A percentile compares a stretch with the other conserved stretches of the same genome.
phyloP scores from a whole-genome alignment of 2,888 invertebrate genomes.

The Scelioninae gen. 2 region DNA sequence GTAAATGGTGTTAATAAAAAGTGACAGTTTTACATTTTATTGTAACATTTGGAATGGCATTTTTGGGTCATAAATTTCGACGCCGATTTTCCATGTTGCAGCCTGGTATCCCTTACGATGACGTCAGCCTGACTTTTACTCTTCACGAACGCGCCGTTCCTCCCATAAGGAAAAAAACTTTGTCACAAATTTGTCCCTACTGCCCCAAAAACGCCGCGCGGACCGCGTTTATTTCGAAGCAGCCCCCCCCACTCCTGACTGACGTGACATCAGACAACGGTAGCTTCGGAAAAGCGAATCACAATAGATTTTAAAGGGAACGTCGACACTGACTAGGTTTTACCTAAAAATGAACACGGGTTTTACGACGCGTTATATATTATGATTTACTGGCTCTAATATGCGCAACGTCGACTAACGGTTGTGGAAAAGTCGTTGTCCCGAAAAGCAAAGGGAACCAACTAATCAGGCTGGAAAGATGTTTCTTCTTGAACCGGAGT shows the following conservation, averaged over 20 bases:
- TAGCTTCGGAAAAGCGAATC: slow-evolving; percentile 26
- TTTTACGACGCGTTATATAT: slow-evolving; percentile 31
- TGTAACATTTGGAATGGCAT: slow-evolving; percentile 16
- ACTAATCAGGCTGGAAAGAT: background rate
- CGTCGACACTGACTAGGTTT: slow-evolving; percentile 10
- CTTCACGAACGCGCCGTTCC: background rate
- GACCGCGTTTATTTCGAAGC: too few species aligned
- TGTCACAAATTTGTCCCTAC: slow-evolving; percentile 25
- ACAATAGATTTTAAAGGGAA: slow-evolving; percentile 40
- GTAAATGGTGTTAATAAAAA: slow-evolving; percentile 11
- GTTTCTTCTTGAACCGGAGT: background rate
- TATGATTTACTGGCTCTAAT: slow-evolving; percentile 6
- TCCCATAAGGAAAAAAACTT: slow-evolving; percentile 2
- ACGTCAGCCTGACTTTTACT: slow-evolving; percentile 4
- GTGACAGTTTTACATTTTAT: slow-evolving; percentile 37
- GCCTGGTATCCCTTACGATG: slow-evolving; percentile 1
- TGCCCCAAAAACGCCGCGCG: too few species aligned
- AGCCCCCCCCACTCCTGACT: slow-evolving; percentile 1
- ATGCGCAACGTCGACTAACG: background rate
- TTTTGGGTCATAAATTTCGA: slow-evolving; percentile 36
- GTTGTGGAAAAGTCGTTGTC: background rate
- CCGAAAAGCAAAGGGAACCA: background rate
- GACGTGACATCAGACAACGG: slow-evolving; percentile 15
- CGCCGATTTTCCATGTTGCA: slow-evolving; percentile 11
- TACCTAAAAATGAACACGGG: slow-evolving; percentile 17